Evolutionary conservation across 2,113 vertebrate genomes (phyloP), one percentile per base, ranked within the genome.

Genomic region (Oryzias javanicus): DNA sequence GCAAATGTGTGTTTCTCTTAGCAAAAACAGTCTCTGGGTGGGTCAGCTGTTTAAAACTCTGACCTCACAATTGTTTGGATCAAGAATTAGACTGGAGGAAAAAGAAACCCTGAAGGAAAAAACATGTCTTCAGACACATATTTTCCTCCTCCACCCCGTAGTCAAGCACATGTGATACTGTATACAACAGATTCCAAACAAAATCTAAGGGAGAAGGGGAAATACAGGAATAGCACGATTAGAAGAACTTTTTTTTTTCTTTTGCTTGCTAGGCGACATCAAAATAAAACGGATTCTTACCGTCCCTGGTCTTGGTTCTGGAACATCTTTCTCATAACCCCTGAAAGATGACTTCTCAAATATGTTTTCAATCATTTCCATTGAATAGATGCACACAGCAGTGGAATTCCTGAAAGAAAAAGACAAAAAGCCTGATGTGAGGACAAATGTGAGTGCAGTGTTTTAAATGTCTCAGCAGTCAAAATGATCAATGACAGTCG

Each of bases 371-470:
- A 98, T 93, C 55, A 91, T 91, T 13, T 47, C 78, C 0, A 98
- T 88, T 0, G 93, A 90, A 60, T 95, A 98, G 57, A 95, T 86
- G 0, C 96, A 98, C 49, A 98, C 89, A 0, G 95, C 96, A 0
- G 95, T 95, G 46, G 92, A 92, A 59, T 95, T 96, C 95, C 96
- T 98, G 70, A 19, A 64, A 48, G 7, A 18, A 18, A 27, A 17
- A 56, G 7, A 22, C 61, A 10, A 70, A 17, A 44, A 44, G n/a
- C 0, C 6, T 13, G 5, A 55, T n/a, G 42, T 64, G 49, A 60
- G 16, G 7, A 54, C 19, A 15, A 16, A 24, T 13, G 35, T 35
- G 35, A 12, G 35, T n/a, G 66, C 1, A 17, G 16, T 14, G 24
- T 14, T 27, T 19, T 35, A 35, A 35, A 8, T 35, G 29, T 8